Conservation (phyloP, 2,888 invertebrate genomes). For the Scaeva pyrastri region DNA sequence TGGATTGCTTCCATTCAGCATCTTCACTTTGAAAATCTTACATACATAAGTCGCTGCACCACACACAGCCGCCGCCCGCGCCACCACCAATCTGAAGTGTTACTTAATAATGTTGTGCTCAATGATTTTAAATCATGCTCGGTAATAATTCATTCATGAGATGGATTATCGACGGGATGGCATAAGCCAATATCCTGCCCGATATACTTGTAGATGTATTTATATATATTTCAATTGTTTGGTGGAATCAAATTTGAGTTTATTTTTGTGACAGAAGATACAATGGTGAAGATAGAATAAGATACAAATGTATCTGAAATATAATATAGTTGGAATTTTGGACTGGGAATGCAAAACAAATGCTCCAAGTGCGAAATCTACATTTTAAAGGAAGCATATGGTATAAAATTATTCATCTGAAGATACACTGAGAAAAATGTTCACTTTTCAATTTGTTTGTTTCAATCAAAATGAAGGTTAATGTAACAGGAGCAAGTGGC, state of each 20-base stretch:
- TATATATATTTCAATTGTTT: not conserved
- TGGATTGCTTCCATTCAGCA: slow-evolving; percentile 6
- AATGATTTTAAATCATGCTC: slow-evolving; percentile 72
- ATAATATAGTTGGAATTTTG: slow-evolving; percentile 38
- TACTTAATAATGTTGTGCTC: slow-evolving; percentile 66
- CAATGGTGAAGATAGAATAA: no score
- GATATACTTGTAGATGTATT: not conserved
- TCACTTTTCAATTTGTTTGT: no score
- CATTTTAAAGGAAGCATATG: slow-evolving; percentile 30
- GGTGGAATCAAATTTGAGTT: not conserved
- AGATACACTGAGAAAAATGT: not conserved
- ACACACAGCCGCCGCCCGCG: slow-evolving; percentile 25
- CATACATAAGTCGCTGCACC: not conserved
- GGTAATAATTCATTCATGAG: slow-evolving; percentile 58
- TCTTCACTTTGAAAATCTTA: slow-evolving; percentile 1
- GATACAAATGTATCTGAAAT: slow-evolving; percentile 76
- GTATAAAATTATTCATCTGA: not conserved
- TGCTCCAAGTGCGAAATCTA: not conserved
- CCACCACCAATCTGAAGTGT: slow-evolving; percentile 67
- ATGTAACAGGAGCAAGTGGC: no score
- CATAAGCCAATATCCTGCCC: slow-evolving; percentile 41
- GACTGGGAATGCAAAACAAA: not conserved
- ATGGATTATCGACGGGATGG: slow-evolving; percentile 65
- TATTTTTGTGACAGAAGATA: slow-evolving; percentile 65
- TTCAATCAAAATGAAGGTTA: no score